phyloP scores from a whole-genome alignment of 2,797 vertebrate genomes.

The Oreortyx pictus region DNA sequence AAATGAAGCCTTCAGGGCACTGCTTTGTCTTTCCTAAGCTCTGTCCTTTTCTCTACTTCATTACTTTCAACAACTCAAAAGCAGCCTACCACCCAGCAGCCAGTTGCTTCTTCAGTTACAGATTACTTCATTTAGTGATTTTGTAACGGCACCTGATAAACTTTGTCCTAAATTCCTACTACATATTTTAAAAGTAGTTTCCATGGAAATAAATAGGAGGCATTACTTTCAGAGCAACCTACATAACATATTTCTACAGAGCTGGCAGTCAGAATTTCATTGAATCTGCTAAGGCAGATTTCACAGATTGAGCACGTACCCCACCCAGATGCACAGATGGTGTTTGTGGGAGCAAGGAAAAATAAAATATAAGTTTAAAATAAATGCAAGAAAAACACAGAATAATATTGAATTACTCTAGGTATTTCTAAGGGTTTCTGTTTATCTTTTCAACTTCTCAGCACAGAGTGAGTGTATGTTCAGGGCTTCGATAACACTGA shows the following conservation, averaged over 20 bases:
- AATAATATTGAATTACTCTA: constrained; percentile 62
- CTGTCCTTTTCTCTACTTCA: neutral
- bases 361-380: constrained; percentile 65
- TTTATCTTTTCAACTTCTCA: constrained; percentile 16
- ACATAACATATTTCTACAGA: neutral
- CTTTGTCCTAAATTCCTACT: neutral
- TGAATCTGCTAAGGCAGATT: constrained; percentile 37
- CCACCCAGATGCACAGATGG: constrained; percentile 42
- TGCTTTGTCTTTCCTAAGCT: neutral
- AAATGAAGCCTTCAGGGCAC: neutral
- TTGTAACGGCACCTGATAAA: neutral
- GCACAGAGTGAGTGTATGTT: neutral
- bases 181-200: neutral
- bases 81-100: neutral
- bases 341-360: constrained; percentile 67
- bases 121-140: neutral
- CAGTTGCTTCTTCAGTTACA: neutral
- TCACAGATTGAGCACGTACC: constrained; percentile 23
- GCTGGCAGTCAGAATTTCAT: neutral
- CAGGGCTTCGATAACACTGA: constrained; percentile 6
- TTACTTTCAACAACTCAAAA: neutral
- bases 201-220: neutral
- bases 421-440: constrained; percentile 48
- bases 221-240: neutral
- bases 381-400: constrained; percentile 59